Conservation (phyloP, 2,888 invertebrate genomes). For the Lottia gigantea region DNA sequence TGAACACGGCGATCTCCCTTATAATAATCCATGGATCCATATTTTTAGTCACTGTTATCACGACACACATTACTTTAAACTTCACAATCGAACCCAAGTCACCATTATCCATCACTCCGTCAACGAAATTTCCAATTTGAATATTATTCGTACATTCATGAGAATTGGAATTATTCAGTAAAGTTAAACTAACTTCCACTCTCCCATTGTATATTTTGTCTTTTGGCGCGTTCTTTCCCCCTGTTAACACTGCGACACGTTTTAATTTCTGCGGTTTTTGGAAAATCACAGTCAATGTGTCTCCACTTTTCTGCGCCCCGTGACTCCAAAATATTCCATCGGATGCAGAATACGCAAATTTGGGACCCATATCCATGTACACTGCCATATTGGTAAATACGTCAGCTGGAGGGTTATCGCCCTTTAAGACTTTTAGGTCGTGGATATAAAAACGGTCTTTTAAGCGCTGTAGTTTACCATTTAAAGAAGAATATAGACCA, state of each 20-base stretch:
- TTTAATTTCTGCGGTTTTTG: slow-evolving; percentile 49
- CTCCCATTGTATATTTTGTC: slow-evolving; percentile 54
- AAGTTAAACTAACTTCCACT: slow-evolving; percentile 49
- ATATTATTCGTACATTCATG: slow-evolving; percentile 41
- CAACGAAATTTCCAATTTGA: slow-evolving; percentile 42
- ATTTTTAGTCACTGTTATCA: slow-evolving; percentile 55
- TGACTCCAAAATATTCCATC: slow-evolving; percentile 68
- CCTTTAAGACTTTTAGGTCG: slow-evolving; percentile 42
- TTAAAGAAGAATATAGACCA: slow-evolving; percentile 45
- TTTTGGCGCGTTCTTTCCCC: slow-evolving; percentile 46
- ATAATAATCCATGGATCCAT: slow-evolving; percentile 67
- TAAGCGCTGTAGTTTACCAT: slow-evolving; percentile 47
- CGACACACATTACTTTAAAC: slow-evolving; percentile 59
- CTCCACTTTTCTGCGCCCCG: slow-evolving; percentile 47
- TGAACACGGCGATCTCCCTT: slow-evolving; percentile 65
- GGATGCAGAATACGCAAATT: slow-evolving; percentile 59
- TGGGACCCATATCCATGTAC: slow-evolving; percentile 60
- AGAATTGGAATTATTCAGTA: slow-evolving; percentile 25
- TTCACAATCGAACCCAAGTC: slow-evolving; percentile 37
- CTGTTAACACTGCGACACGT: slow-evolving; percentile 60
- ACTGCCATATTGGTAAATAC: slow-evolving; percentile 61
- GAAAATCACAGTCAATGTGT: slow-evolving; percentile 62
- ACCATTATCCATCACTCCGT: slow-evolving; percentile 55
- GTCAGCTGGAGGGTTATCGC: slow-evolving; percentile 65
- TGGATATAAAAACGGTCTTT: slow-evolving; percentile 47